Conservation (phyloP, 2,888 invertebrate genomes). For the Anarsia innoxiella region DNA sequence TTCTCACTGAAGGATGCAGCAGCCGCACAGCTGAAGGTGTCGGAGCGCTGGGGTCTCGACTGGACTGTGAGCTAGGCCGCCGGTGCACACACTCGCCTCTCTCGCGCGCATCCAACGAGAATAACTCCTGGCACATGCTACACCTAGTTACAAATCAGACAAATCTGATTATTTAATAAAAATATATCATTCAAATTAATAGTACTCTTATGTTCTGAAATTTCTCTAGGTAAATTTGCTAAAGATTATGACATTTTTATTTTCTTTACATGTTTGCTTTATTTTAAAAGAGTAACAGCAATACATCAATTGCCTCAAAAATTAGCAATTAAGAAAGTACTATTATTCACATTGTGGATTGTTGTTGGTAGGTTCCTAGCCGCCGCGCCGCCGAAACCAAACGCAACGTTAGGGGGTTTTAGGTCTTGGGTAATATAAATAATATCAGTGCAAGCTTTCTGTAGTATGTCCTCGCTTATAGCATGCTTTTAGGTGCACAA, state of each 20-base stretch:
- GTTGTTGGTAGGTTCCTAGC: constrained; percentile 29
- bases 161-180: no score
- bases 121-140: constrained; percentile 40
- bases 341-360: constrained; percentile 44
- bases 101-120: constrained; percentile 36
- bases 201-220: no score
- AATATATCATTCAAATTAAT: no score
- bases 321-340: no score
- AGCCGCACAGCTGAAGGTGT: constrained; percentile 89
- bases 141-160: no score
- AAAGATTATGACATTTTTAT: no score
- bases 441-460: constrained; percentile 7
- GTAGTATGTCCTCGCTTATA: constrained; percentile 21
- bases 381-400: constrained; percentile 45
- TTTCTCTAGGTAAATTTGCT: no score
- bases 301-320: no score
- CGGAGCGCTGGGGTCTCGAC: constrained; percentile 82
- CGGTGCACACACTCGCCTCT: neutral
- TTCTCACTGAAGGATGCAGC: constrained; percentile 94
- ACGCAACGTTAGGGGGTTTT: constrained; percentile 22
- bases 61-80: constrained; percentile 66
- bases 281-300: no score
- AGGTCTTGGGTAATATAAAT: constrained; percentile 12
- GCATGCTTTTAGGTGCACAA: constrained; percentile 23
- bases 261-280: no score